Percentiles rank a stretch among this genome's conserved stretches.
Evolutionary conservation across 2,888 invertebrate genomes (phyloP).

Genomic region (Zhengitettix transpicula): DNA sequence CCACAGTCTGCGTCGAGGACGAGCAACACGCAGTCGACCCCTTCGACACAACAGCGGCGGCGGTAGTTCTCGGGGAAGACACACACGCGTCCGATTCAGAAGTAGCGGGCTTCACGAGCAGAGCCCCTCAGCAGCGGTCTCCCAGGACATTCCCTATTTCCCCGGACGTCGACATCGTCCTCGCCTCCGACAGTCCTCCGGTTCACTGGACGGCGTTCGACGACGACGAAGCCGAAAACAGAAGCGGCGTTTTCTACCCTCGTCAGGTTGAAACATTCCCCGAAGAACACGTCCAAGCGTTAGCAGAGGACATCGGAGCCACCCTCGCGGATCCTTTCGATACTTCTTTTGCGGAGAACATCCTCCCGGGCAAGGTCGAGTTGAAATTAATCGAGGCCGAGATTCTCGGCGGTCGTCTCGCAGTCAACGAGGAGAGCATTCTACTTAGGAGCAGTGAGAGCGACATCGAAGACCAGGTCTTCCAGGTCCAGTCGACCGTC

Average conservation of each 20-base stretch:
- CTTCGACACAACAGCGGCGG: constrained; percentile 29
- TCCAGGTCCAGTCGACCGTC: constrained; percentile 24
- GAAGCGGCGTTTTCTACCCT: neutral
- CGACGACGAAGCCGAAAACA: constrained; percentile 16
- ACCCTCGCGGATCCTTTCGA: constrained; percentile 55
- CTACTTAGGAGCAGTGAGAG: constrained; percentile 19
- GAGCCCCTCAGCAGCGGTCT: neutral
- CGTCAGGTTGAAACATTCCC: constrained; percentile 1
- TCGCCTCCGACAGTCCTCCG: neutral
- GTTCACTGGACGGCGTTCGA: constrained; percentile 8
- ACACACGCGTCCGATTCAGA: neutral
- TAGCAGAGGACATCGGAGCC: constrained; percentile 16
- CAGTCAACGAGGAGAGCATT: constrained; percentile 39
- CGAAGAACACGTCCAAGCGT: constrained; percentile 3
- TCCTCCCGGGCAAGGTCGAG: constrained; percentile 56
- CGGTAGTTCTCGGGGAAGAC: constrained; percentile 17
- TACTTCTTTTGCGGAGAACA: constrained; percentile 64
- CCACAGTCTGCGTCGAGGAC: neutral
- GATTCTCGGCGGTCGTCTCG: constrained; percentile 44
- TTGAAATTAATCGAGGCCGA: constrained; percentile 64
- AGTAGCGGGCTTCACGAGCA: neutral
- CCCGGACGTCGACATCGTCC: constrained; percentile 13
- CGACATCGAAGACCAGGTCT: constrained; percentile 32
- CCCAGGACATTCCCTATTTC: constrained; percentile 3
- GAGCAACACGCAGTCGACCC: constrained; percentile 26